Evolutionary conservation across 2,113 vertebrate genomes (phyloP).

Genomic region (Bos taurus): ARS-UCD2.0 NC_037351.1:13811501-13812000

Average conservation of each 20-base stretch:
- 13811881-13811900: background rate
- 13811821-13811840: background rate
- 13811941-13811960: background rate
- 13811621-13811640: background rate
- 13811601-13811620: slow-evolving; percentile 15
- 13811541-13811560: slow-evolving; percentile 65
- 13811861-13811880: no score
- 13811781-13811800: background rate
- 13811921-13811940: background rate
- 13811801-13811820: background rate
- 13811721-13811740: slow-evolving; percentile 4
- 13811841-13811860: background rate
- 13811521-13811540: slow-evolving; percentile 43
- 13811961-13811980: background rate
- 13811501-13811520: slow-evolving; percentile 14
- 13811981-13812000: background rate
- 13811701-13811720: background rate
- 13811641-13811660: slow-evolving; percentile 30
- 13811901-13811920: no score
- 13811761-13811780: background rate
- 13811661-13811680: background rate
- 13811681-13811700: slow-evolving; percentile 54
- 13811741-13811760: background rate
- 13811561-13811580: slow-evolving; percentile 32
- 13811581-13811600: background rate